phyloP scores from a whole-genome alignment of 2,888 invertebrate genomes.

The Ennomos quercinarius region DNA sequence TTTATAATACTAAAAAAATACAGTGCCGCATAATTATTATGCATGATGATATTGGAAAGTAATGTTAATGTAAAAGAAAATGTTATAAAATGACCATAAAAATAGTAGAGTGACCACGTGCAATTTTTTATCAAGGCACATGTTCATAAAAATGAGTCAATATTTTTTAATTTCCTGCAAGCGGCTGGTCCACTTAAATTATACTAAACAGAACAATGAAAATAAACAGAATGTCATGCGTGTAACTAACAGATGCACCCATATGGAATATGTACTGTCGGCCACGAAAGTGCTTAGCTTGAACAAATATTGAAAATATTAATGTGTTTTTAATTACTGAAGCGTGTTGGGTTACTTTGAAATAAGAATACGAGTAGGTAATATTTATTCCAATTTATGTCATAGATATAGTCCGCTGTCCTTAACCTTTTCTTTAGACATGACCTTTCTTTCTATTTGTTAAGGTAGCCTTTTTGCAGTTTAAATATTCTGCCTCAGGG shows the following conservation, averaged over 20 bases:
- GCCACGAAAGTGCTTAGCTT: constrained; percentile 16
- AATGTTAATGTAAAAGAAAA: no score
- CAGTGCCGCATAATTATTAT: no score
- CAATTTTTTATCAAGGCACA: constrained; percentile 9
- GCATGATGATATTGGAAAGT: no score
- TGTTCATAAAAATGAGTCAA: constrained; percentile 28
- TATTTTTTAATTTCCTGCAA: constrained; percentile 22
- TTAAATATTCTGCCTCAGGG: no score
- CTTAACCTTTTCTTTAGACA: no score
- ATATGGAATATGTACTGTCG: constrained; percentile 24
- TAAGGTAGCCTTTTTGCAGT: no score
- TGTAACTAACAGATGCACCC: constrained; percentile 33
- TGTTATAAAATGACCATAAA: no score
- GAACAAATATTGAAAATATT: constrained; percentile 8
- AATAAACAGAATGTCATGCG: constrained; percentile 32
- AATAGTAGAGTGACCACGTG: not conserved
- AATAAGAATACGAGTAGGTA: no score
- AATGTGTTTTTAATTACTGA: constrained; percentile 5
- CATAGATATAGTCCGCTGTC: no score
- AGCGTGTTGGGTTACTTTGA: not conserved
- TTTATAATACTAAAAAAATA: no score
- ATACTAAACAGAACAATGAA: constrained; percentile 31
- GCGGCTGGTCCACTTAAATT: constrained; percentile 22
- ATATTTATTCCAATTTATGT: no score
- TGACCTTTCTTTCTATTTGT: no score